Conservation (phyloP, 2,113 vertebrate genomes). For the Nyctereutes procyonoides region DNA sequence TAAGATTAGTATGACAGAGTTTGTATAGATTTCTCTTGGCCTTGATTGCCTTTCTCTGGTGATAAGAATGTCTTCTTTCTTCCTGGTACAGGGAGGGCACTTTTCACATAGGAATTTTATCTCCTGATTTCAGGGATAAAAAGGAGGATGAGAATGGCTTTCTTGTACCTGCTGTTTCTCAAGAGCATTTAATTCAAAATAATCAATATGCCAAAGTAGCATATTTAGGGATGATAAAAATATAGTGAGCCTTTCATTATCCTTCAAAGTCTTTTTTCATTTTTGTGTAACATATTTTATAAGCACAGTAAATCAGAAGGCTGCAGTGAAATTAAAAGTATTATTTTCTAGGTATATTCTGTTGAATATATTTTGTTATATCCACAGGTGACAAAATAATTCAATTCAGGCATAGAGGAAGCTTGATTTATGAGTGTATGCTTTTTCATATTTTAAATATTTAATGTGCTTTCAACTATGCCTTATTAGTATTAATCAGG, state of each 20-base stretch:
- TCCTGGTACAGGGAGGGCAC: background rate
- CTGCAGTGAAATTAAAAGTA: background rate
- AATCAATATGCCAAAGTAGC: background rate
- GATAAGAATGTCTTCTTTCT: background rate
- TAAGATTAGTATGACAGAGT: background rate
- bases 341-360: background rate
- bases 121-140: background rate
- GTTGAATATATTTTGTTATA: background rate
- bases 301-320: background rate
- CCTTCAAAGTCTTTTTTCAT: background rate
- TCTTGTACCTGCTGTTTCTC: background rate
- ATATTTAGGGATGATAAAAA: background rate
- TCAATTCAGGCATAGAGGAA: conserved; percentile 18
- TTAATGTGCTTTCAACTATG: conserved; percentile 21
- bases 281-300: conserved; percentile 40
- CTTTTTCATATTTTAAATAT: conserved; percentile 29
- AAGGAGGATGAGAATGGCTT: background rate
- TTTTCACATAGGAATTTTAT: background rate
- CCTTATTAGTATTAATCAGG: background rate
- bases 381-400: conserved; percentile 28
- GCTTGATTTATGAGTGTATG: background rate
- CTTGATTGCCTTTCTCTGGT: background rate
- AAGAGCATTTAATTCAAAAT: background rate
- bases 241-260: background rate
- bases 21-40: background rate